These are phyloP conservation scores for Drosophila prosaltans DNA, from an alignment of 1,140 invertebrate genomes.

Conservation along the genomic window DNA sequence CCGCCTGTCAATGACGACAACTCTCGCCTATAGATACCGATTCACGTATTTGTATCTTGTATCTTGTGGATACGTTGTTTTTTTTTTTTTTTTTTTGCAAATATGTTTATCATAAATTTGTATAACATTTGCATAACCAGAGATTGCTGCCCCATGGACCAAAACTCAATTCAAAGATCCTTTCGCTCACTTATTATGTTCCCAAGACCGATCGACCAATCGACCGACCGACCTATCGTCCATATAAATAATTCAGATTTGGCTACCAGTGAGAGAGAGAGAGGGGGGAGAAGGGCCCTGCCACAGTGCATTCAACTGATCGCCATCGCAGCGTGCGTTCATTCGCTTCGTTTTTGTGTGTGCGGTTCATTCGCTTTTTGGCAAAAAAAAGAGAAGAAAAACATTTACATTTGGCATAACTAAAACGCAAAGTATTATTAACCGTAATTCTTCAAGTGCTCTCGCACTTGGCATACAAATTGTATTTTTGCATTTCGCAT, in stretches of 20 bases:
- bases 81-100: slow-evolving; percentile 10
- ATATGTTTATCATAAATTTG: slow-evolving; percentile 57
- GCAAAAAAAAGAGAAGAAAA: slow-evolving; percentile 20
- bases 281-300: not conserved
- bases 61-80: slow-evolving; percentile 60
- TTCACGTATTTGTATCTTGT: slow-evolving; percentile 50
- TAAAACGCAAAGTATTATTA: slow-evolving; percentile 63
- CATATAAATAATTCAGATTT: slow-evolving; percentile 74
- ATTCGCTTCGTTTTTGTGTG: slow-evolving; percentile 44
- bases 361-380: slow-evolving; percentile 68
- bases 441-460: slow-evolving; percentile 47
- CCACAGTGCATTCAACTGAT: slow-evolving; percentile 73
- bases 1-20: slow-evolving; percentile 70
- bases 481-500: slow-evolving; percentile 21
- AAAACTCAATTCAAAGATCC: slow-evolving; percentile 38
- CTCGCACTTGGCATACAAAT: slow-evolving; percentile 55
- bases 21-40: slow-evolving; percentile 14
- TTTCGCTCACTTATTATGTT: slow-evolving; percentile 31
- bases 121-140: slow-evolving; percentile 76
- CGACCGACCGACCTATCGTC: not conserved
- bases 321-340: slow-evolving; percentile 28
- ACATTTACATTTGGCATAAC: slow-evolving; percentile 71
- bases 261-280: not conserved
- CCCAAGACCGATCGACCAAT: too few relatives aligned
- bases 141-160: slow-evolving; percentile 28